Evolutionary conservation across 2,888 invertebrate genomes (phyloP), one percentile per base, ranked within the genome.

Genomic region (Scaptomyza reducta): DNA sequence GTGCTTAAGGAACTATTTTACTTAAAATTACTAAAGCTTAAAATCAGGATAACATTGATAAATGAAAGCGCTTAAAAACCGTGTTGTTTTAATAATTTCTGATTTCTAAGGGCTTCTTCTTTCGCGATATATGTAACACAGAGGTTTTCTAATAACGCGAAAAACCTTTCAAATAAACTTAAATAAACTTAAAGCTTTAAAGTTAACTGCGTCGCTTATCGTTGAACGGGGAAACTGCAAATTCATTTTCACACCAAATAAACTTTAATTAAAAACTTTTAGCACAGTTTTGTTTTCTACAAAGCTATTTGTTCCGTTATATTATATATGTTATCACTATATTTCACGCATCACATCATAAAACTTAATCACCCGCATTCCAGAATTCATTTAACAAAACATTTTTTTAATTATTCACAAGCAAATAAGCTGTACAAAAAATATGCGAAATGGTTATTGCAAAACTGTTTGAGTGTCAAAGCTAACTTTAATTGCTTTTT

Each of bases 401-500:
- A 16, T 45, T 16, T 29, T n/a, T n/a, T 7, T 7, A 29, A 41
- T 41, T 33, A n/a, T 29, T 11, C 18, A 22, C 18, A 4, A 18
- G 42, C 13, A 29, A 53, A 42, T 18, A 42, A 7, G 27, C n/a
- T 13, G 16, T n/a, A 13, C n/a, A 42, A n/a, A 42, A n/a, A 13
- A 27, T 31, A 27, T 27, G 27, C 27, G 27, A 27, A 41, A 53
- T 53, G n/a, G 3, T 11, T 50, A 42, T 53, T 29, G 2, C 7
- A 50, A 62, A 10, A 16, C 14, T 40, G 18, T 4, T 10, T 35
- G 33, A 50, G 50, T 62, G 62, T 51, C 42, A 62, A 35, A 35
- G 41, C 27, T 35, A 33, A 31, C 47, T 27, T 49, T 49, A 62
- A 63, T 62, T 62, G 41, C 33, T 35, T 33, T 42, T 35, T 14